Evolutionary conservation across 1,140 invertebrate genomes (phyloP), one percentile per base, ranked within the genome.

Genomic region (Psilanteris sp.): DNA sequence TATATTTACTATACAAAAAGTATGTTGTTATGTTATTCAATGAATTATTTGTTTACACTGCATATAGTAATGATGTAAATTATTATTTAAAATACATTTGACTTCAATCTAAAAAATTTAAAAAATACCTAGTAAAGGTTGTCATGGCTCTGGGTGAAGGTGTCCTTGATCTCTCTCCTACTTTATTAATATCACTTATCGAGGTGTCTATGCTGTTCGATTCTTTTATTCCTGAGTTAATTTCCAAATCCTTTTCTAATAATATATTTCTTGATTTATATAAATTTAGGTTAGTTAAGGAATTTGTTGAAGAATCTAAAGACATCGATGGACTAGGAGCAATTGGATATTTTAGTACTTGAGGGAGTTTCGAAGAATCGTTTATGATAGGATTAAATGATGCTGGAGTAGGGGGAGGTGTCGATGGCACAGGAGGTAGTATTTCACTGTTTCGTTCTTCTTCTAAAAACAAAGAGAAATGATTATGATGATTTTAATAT

Each of bases 401-500:
- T 0, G 78, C 77, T 44, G 80, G 80, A 1, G 83, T 84, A 9
- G 81, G 79, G 8, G 83, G 81, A 10, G 81, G 81, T 0, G 80
- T 83, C 6, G 74, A 75, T 6, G 80, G 81, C 9, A 72, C 31
- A 9, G 77, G 34, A 10, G 59, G 39, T 32, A 55, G 37, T 7
- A 24, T 34, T 14, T 18, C 6, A 11, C 7, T 15, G 7, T 71
- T 50, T 24, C 52, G 32, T 54, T 36, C 20, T 11, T 41, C 43
- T 16, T 55, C 39, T 67, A 14, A 37, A 59, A 26, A 26, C 27
- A 55, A 15, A 26, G 2, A 18, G n/a, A 37, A 18, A 1, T 32
- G 9, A 2, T 29, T 9, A 7, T 9, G n/a, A n/a, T n/a, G n/a
- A n/a, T 20, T 20, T 20, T 20, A 5, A 20, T 20, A 20, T 20